A percentile compares a stretch with the other conserved stretches of the same genome.
phyloP scores from a whole-genome alignment of 2,797 vertebrate genomes.

The Enteromius anoplus region DNA sequence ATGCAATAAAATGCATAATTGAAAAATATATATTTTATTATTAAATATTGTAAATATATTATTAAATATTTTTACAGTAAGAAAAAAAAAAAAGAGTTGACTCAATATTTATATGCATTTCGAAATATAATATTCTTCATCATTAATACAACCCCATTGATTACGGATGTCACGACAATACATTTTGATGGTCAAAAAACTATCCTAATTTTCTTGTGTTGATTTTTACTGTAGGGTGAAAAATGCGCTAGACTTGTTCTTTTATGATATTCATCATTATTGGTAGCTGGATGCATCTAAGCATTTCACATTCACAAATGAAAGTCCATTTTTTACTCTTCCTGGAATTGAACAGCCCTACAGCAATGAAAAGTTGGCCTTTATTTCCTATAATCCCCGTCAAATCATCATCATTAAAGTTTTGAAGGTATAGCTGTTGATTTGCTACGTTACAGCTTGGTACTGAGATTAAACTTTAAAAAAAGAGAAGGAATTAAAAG shows the following conservation, averaged over 20 bases:
- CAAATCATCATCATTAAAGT: slow-evolving; percentile 31
- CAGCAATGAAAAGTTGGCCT: not conserved
- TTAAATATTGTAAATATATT: too few relatives aligned
- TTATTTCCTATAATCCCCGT: slow-evolving; percentile 24
- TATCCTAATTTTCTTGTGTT: not conserved
- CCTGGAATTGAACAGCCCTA: not conserved
- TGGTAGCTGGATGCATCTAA: slow-evolving; percentile 16
- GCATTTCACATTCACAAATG: slow-evolving; percentile 6
- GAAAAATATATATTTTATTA: too few relatives aligned
- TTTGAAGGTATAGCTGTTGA: not conserved
- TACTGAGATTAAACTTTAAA: slow-evolving; percentile 24
- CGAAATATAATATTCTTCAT: not conserved
- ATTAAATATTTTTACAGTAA: not conserved
- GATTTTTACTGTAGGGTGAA: not conserved
- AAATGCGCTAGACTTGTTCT: not conserved
- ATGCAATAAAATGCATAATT: not conserved
- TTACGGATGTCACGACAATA: not conserved
- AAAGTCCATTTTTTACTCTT: not conserved
- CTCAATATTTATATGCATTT: not conserved
- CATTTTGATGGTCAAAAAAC: not conserved
- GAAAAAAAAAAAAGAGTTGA: not conserved
- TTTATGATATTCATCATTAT: not conserved
- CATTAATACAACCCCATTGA: not conserved
- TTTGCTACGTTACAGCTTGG: slow-evolving; percentile 14
- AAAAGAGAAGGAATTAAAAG: slow-evolving; percentile 23